These are phyloP conservation scores for Apaloderma vittatum DNA, from an alignment of 2,113 vertebrate species.

Conservation along the genomic window DNA sequence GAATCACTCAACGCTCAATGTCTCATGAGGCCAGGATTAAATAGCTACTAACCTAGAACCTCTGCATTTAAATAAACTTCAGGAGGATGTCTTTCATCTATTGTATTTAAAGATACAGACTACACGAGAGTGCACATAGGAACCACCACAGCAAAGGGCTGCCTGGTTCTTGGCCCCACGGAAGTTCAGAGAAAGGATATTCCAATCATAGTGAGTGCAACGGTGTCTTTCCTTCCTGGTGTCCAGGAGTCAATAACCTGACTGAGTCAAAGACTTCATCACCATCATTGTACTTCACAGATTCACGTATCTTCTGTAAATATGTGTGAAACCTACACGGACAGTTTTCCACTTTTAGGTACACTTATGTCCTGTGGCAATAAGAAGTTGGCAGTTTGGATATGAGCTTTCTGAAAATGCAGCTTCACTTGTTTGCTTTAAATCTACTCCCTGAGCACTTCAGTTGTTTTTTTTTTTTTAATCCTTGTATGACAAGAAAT, in stretches of 20 bases:
- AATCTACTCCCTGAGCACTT: background rate
- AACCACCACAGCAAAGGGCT: background rate
- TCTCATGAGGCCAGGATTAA: background rate
- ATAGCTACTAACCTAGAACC: background rate
- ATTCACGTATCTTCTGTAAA: background rate
- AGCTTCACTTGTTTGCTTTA: background rate
- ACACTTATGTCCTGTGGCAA: background rate
- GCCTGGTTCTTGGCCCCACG: background rate
- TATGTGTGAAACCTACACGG: background rate
- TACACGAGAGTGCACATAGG: background rate
- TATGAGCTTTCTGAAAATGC: background rate
- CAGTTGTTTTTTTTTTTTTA: background rate
- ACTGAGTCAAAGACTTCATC: background rate
- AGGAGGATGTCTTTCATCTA: background rate
- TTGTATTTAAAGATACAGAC: background rate
- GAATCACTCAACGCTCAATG: background rate
- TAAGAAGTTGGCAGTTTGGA: background rate
- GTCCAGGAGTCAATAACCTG: background rate
- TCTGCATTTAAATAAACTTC: constrained; percentile 5
- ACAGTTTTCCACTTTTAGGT: background rate
- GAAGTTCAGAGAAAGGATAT: background rate
- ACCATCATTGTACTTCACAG: background rate
- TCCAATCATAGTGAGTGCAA: background rate
- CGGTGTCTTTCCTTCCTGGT: background rate
- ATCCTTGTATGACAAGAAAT: background rate